These are phyloP conservation scores for Micronycteris hirsuta DNA, from an alignment of 2,113 vertebrate species.

Conservation along the genomic window DNA sequence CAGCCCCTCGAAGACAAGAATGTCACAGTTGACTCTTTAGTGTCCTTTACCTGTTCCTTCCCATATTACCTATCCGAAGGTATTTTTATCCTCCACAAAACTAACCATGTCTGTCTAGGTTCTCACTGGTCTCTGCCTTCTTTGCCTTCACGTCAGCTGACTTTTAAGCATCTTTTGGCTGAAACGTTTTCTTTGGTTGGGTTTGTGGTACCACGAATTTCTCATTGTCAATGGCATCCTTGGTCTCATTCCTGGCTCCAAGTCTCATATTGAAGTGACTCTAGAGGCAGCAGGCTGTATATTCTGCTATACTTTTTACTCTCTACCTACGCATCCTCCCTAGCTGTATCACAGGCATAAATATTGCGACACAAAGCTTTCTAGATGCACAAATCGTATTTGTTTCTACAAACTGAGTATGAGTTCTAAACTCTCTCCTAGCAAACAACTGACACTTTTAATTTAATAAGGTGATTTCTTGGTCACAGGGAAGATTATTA, in stretches of 20 bases:
- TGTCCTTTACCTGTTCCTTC: background rate
- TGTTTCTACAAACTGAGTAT: background rate
- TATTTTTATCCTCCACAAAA: background rate
- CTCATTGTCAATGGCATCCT: background rate
- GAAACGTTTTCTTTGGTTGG: background rate
- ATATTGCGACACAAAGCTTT: background rate
- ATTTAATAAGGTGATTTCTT: background rate
- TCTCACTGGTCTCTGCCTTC: background rate
- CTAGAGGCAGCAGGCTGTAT: background rate
- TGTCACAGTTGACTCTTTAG: background rate
- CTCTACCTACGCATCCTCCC: background rate
- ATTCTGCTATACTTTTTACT: no score
- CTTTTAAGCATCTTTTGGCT: background rate
- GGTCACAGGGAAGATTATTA: background rate
- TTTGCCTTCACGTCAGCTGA: background rate
- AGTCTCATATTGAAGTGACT: background rate
- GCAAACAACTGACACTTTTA: background rate
- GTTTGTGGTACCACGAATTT: rapidly evolving
- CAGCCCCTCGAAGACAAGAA: background rate
- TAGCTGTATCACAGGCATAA: background rate
- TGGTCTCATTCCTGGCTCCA: background rate
- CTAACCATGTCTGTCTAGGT: rapidly evolving
- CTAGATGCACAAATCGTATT: background rate
- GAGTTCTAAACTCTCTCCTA: background rate
- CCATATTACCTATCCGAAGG: background rate